These are phyloP conservation scores for Creontiades dilutus DNA, from an alignment of 2,888 invertebrate genomes.

Conservation along the genomic window DNA sequence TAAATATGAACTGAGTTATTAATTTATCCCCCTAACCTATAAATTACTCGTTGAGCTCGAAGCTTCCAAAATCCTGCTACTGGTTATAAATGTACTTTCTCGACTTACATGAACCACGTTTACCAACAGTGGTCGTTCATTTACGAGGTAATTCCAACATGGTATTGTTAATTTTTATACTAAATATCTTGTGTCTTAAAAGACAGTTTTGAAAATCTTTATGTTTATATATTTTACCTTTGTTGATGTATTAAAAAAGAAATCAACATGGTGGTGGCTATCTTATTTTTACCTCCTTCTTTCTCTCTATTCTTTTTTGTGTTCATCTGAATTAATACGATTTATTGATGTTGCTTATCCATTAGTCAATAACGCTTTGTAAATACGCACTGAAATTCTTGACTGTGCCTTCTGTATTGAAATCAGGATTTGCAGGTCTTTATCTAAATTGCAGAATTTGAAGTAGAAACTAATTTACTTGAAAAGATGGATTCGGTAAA, in stretches of 20 bases:
- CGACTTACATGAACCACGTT: not conserved
- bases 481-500: no score
- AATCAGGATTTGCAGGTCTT: no score
- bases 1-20: not conserved
- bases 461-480: no score
- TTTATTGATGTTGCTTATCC: not conserved
- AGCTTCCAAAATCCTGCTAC: not conserved
- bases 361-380: not conserved
- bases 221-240: constrained; percentile 49
- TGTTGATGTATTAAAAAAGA: constrained; percentile 49
- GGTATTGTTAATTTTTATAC: constrained; percentile 62
- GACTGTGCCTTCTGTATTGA: not conserved
- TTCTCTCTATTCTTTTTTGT: not conserved
- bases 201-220: constrained; percentile 46
- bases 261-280: not conserved
- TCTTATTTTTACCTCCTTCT: not conserved
- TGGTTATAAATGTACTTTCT: not conserved
- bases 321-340: not conserved
- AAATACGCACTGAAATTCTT: not conserved
- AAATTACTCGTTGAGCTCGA: not conserved
- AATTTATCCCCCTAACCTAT: not conserved
- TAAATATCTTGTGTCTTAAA: constrained; percentile 37
- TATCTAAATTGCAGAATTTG: no score
- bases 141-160: constrained; percentile 37
- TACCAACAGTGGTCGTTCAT: not conserved